These are phyloP conservation scores for Prunella himalayana DNA, from an alignment of 2,113 vertebrate genomes.

Conservation along the genomic window DNA sequence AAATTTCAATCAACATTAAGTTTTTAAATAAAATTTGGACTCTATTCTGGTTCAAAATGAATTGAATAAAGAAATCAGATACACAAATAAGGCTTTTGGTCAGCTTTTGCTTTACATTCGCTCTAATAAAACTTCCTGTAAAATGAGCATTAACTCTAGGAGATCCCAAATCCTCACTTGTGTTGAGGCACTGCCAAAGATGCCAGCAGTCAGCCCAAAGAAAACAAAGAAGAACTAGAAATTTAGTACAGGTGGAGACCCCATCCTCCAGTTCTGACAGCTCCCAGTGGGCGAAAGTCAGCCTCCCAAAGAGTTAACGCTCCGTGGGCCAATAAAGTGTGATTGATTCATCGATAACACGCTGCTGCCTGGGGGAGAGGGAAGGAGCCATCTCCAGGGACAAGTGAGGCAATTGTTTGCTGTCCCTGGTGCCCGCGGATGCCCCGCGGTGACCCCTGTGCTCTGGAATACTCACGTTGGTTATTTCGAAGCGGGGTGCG, in stretches of 20 bases:
- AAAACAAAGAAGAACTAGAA: not conserved
- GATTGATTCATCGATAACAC: conserved; percentile 49
- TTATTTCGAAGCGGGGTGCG: conserved; percentile 79
- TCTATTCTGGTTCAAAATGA: conserved; percentile 62
- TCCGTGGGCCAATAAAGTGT: not conserved
- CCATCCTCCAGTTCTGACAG: not conserved
- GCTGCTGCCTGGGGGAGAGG: conserved; percentile 15
- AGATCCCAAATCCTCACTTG: not conserved
- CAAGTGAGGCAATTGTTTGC: conserved; percentile 78
- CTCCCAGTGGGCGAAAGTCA: not conserved
- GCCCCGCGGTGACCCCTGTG: conserved; percentile 76
- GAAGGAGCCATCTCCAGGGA: conserved; percentile 58
- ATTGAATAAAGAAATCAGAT: conserved; percentile 66
- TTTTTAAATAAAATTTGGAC: conserved; percentile 72
- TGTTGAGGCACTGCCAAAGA: not conserved
- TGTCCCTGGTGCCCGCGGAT: conserved; percentile 54
- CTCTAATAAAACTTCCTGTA: conserved; percentile 6
- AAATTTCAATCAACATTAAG: conserved; percentile 71
- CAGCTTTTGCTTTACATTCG: conserved; percentile 17
- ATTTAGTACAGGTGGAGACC: not conserved
- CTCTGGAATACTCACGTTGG: conserved; percentile 76
- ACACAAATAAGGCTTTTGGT: conserved; percentile 52
- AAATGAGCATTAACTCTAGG: not conserved
- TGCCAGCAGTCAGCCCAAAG: not conserved
- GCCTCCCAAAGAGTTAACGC: not conserved